A percentile compares a stretch with the other conserved stretches of the same genome.
These are phyloP conservation scores for Penaeus indicus DNA, from an alignment of 1,140 invertebrate genomes.

Conservation along the genomic window DNA sequence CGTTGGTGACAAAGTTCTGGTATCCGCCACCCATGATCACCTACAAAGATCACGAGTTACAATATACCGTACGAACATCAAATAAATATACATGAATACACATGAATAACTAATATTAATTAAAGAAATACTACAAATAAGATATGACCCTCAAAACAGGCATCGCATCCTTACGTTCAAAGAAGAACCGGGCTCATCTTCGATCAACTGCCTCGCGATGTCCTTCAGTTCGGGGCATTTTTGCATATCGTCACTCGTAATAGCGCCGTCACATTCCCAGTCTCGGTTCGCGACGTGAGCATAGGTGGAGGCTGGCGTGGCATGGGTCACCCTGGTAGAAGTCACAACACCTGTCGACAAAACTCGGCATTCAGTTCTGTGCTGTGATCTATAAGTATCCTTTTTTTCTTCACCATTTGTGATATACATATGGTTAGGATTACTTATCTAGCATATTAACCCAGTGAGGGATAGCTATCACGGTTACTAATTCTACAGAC, in stretches of 20 bases:
- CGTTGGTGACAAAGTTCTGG: constrained; percentile 36
- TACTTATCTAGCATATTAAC: too few relatives aligned
- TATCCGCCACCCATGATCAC: constrained; percentile 51
- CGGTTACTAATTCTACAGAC: too few relatives aligned
- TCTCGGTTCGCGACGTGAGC: constrained; percentile 67
- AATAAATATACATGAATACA: too few relatives aligned
- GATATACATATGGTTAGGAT: too few relatives aligned
- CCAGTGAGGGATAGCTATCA: too few relatives aligned
- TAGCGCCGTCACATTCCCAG: constrained; percentile 67
- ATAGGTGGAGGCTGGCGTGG: constrained; percentile 77
- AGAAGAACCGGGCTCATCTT: constrained; percentile 58
- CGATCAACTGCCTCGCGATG: constrained; percentile 67
- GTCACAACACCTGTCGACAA: constrained; percentile 75
- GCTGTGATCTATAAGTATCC: too few relatives aligned
- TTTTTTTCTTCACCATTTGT: not conserved
- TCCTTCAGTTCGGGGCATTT: constrained; percentile 62
- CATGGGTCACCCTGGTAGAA: constrained; percentile 84
- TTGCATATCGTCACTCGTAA: constrained; percentile 32
- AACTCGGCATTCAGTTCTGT: not conserved
- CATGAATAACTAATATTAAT: not conserved
- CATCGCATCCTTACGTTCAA: constrained; percentile 39
- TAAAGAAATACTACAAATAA: not conserved
- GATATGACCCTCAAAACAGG: not conserved
- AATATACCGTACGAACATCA: too few relatives aligned
- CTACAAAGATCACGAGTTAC: not conserved